Evolutionary conservation across 2,113 vertebrate species (phyloP), one percentile per base, ranked within the genome.

Genomic region (Salvelinus alpinus): DNA sequence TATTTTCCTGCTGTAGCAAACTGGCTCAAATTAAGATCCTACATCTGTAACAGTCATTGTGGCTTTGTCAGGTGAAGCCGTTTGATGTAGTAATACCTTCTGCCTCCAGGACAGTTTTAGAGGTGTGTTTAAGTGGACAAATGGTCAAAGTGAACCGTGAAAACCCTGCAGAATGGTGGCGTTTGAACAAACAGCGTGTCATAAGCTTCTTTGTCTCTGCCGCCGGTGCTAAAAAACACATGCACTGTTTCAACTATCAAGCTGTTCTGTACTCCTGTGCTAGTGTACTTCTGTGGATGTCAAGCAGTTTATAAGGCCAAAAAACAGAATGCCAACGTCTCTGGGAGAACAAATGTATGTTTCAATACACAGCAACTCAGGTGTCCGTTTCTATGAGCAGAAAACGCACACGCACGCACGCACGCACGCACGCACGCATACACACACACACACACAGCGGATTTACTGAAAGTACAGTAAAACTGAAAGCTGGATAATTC

Each of bases 131-230:
- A 83, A 87, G 85, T 51, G 62, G 85, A 76, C 70, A 51, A 77
- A 90, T 59, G 80, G 85, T 83, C 84, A 77, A 76, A 82, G 77
- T 76, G 69, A 80, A 87, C 81, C 77, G 82, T 76, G 78, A 80
- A 85, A 81, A 76, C 74, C 82, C 82, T 11, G 65, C 76, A 72
- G 70, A 79, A 82, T 62, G 66, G 64, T 62, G 57, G 57, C 75
- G 48, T 71, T 81, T 74, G 75, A 82, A 67, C 78, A 79, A 80
- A 86, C 79, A 24, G 68, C 71, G 76, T 76, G 69, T 44, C 75
- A 68, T 77, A 59, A 81, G 78, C 80, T 82, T 85, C 80, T 78
- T 86, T 80, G 78, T 85, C 82, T 84, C 76, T 51, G 74, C 75
- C 76, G 73, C 77, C 65, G 80, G 72, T 73, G 72, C 77, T 79